These are phyloP conservation scores for Oscheius sp. DNA, from an alignment of 2,888 invertebrate species.

Conservation along the genomic window DNA sequence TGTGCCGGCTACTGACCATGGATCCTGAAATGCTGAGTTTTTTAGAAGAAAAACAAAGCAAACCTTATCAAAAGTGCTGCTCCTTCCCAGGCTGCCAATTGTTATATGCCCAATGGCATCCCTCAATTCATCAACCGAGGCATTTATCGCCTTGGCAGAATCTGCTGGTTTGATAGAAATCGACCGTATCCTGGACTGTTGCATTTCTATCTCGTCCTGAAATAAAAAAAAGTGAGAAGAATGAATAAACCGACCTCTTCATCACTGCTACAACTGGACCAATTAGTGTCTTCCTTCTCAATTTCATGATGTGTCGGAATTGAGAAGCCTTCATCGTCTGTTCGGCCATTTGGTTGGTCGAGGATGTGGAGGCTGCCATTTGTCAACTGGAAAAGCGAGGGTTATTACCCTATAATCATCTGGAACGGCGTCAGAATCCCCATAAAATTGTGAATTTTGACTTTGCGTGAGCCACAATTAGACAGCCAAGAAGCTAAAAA, in stretches of 20 bases:
- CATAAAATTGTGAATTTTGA: too few species aligned
- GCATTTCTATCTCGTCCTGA: slow-evolving; percentile 57
- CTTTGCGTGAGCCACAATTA: too few species aligned
- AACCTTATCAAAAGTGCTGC: slow-evolving; percentile 67
- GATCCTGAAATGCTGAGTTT: slow-evolving; percentile 55
- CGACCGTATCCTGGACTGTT: slow-evolving; percentile 55
- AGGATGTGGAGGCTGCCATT: slow-evolving; percentile 40
- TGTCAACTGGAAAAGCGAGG: neutral
- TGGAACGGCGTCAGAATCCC: too few species aligned
- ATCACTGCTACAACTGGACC: slow-evolving; percentile 60
- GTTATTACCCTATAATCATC: neutral
- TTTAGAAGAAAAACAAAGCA: neutral
- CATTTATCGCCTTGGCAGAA: slow-evolving; percentile 43
- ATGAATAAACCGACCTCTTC: slow-evolving; percentile 53
- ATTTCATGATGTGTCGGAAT: slow-evolving; percentile 25
- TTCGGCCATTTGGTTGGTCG: slow-evolving; percentile 44
- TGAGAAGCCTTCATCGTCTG: slow-evolving; percentile 59
- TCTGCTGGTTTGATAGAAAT: slow-evolving; percentile 57
- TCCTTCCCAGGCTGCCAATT: slow-evolving; percentile 51
- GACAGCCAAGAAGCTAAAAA: too few species aligned
- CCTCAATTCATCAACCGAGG: slow-evolving; percentile 66
- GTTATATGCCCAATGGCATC: slow-evolving; percentile 69
- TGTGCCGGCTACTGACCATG: slow-evolving; percentile 58
- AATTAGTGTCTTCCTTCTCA: slow-evolving; percentile 50
- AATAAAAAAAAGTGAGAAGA: neutral